Percentiles rank a stretch among this genome's conserved stretches.
Conservation (phyloP, 2,797 vertebrate species). For the Pempheris klunzingeri region DNA sequence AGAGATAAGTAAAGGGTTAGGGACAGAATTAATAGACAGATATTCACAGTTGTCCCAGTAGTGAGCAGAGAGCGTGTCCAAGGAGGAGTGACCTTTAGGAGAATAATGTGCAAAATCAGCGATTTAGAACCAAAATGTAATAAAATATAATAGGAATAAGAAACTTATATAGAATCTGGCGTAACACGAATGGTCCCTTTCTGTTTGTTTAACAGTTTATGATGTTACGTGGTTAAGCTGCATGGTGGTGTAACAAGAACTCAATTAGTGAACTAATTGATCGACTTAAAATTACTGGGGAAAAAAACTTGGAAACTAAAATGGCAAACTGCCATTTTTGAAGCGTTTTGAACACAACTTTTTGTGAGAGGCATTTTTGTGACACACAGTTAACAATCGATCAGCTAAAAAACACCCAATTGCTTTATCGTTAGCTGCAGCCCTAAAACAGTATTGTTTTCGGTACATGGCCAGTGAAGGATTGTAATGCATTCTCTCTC, state of each 20-base stretch:
- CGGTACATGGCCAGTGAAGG: background rate
- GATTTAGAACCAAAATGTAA: background rate
- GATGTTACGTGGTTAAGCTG: background rate
- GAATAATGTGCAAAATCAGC: background rate
- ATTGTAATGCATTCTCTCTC: constrained; percentile 2
- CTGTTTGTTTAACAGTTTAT: background rate
- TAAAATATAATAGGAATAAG: background rate
- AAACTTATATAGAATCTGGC: background rate
- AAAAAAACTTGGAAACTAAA: too few species aligned
- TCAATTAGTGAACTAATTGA: background rate
- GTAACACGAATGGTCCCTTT: background rate
- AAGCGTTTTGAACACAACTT: background rate
- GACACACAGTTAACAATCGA: background rate
- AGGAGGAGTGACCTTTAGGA: background rate
- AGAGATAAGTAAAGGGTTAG: background rate
- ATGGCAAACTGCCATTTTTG: too few species aligned
- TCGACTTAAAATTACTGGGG: too few species aligned
- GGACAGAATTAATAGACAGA: constrained; percentile 5
- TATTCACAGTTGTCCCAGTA: constrained; percentile 7
- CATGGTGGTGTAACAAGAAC: background rate
- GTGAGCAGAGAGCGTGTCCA: background rate
- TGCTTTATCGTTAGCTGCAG: constrained; percentile 16
- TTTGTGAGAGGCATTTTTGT: background rate
- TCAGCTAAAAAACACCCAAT: background rate
- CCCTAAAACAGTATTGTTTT: constrained; percentile 16